phyloP scores from a whole-genome alignment of 2,113 vertebrate species.

The Piaya cayana region DNA sequence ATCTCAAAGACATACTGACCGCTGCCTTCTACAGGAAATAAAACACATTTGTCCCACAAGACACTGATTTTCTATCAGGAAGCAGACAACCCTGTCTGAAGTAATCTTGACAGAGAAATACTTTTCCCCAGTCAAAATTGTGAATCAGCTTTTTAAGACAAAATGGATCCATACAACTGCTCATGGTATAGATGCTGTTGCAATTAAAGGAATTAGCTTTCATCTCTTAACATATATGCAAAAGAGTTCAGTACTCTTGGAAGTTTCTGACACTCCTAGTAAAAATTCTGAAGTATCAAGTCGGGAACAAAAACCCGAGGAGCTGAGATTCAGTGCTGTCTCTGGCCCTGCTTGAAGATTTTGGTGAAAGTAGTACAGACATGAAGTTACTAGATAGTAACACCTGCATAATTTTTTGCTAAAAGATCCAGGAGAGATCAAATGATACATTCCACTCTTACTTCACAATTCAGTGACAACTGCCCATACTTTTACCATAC shows the following conservation, averaged over 20 bases:
- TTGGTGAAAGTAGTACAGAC: neutral
- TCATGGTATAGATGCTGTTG: neutral
- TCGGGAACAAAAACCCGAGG: neutral
- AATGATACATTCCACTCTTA: rapidly evolving
- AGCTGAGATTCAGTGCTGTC: neutral
- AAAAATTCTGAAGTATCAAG: neutral
- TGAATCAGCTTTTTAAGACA: neutral
- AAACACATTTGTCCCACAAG: neutral
- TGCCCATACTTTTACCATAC: neutral
- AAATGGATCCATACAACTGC: neutral
- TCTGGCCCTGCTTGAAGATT: neutral
- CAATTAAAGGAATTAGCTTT: neutral
- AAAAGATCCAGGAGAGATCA: neutral
- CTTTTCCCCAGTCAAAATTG: neutral
- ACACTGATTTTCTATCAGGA: neutral
- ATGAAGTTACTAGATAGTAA: neutral
- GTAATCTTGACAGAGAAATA: neutral
- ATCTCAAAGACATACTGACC: neutral
- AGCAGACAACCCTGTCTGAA: neutral
- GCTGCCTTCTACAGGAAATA: neutral
- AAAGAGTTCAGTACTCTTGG: neutral
- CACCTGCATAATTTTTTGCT: neutral
- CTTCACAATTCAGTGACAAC: neutral
- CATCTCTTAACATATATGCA: neutral
- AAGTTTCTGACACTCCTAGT: neutral